These are phyloP conservation scores for Paedocypris micromegethes DNA, from an alignment of 2,797 vertebrate genomes.

Conservation along the genomic window DNA sequence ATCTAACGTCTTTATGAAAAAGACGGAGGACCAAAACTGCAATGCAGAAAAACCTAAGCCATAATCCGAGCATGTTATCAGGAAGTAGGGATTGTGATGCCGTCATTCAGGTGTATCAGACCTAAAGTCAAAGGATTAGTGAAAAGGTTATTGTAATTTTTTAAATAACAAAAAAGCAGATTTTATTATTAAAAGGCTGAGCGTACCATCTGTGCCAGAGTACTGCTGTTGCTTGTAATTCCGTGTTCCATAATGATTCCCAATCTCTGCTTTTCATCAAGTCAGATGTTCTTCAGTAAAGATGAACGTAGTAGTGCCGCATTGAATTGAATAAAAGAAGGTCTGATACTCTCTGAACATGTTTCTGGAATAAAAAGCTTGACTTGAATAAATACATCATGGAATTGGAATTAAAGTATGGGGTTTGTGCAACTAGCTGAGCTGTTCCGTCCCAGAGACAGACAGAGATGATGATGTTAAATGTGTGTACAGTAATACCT, in stretches of 20 bases:
- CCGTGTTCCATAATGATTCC: constrained; percentile 52
- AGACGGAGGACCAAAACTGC: constrained; percentile 48
- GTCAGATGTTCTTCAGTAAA: constrained; percentile 30
- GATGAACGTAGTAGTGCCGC: constrained; percentile 45
- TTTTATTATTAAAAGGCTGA: constrained; percentile 78
- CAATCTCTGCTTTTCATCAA: constrained; percentile 41
- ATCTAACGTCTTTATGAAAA: constrained; percentile 77
- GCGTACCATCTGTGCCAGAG: constrained; percentile 65
- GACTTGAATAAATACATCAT: constrained; percentile 43
- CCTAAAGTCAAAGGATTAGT: constrained; percentile 81
- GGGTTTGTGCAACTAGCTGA: constrained; percentile 25
- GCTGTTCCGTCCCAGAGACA: neutral
- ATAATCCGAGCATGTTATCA: constrained; percentile 83
- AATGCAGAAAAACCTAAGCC: constrained; percentile 63
- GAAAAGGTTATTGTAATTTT: constrained; percentile 74
- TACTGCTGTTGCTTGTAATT: constrained; percentile 50
- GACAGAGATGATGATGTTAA: too few species aligned
- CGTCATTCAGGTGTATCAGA: constrained; percentile 82
- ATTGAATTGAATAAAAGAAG: constrained; percentile 19
- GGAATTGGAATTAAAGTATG: constrained; percentile 37
- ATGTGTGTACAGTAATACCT: too few species aligned
- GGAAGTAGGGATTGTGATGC: constrained; percentile 67
- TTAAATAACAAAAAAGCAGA: constrained; percentile 87
- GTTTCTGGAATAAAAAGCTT: constrained; percentile 37
- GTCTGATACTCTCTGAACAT: constrained; percentile 38